A percentile compares a stretch with the other conserved stretches of the same genome.
These are phyloP conservation scores for Drosophila quinaria DNA, from an alignment of 2,888 invertebrate species.

Conservation along the genomic window DNA sequence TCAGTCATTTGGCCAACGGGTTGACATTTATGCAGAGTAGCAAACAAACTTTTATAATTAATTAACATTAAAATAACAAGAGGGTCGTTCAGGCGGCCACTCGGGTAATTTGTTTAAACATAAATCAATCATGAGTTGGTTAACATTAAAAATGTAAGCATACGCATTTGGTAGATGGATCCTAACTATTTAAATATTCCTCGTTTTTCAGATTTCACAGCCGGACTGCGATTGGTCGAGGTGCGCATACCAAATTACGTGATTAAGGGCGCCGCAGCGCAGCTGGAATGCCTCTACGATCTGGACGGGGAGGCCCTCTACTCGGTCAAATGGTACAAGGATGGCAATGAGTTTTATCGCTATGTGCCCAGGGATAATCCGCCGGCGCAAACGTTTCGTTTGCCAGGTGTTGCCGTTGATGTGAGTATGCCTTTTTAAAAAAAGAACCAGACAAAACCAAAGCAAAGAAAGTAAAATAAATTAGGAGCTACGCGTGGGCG, in stretches of 20 bases:
- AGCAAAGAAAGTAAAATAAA: not conserved
- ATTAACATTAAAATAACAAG: constrained; percentile 69
- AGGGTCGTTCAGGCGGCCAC: constrained; percentile 3
- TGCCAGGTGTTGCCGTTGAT: constrained; percentile 94
- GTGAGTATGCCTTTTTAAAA: constrained; percentile 87
- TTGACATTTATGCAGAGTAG: constrained; percentile 65
- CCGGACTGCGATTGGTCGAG: constrained; percentile 90
- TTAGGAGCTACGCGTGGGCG: constrained; percentile 1
- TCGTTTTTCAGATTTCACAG: constrained; percentile 85
- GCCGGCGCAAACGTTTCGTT: constrained; percentile 91
- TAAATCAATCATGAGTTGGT: constrained; percentile 70
- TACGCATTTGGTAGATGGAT: not conserved
- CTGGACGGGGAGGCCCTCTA: constrained; percentile 93
- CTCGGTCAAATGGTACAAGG: constrained; percentile 97
- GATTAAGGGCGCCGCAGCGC: constrained; percentile 91
- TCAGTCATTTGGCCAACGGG: constrained; percentile 63
- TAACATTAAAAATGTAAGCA: constrained; percentile 62
- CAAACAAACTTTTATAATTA: constrained; percentile 76
- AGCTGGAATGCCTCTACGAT: constrained; percentile 93
- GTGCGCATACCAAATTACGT: constrained; percentile 93
- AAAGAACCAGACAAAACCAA: not conserved
- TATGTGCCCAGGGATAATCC: constrained; percentile 94
- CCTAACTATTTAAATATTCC: constrained; percentile 44
- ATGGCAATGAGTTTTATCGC: constrained; percentile 95
- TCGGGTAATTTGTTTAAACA: constrained; percentile 59